Evolutionary conservation across 2,797 vertebrate genomes (phyloP).

Genomic region (Varecia variegata): DNA sequence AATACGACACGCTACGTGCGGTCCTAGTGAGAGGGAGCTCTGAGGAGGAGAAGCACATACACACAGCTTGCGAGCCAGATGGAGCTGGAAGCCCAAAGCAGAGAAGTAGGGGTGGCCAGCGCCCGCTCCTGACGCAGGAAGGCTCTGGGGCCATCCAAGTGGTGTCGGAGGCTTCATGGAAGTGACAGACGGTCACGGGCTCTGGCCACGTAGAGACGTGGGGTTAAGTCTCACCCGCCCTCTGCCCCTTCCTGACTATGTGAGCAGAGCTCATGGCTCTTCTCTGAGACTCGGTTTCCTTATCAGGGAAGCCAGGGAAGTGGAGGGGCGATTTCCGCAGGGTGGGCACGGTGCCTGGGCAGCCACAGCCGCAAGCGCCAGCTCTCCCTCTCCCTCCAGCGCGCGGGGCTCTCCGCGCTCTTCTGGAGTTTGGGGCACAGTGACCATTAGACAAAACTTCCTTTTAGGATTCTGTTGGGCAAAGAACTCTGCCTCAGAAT

Average conservation of each 20-base stretch:
- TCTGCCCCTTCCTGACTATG: not conserved
- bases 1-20: not conserved
- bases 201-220: not conserved
- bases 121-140: not conserved
- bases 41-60: conserved; percentile 9
- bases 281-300: not conserved
- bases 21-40: conserved; percentile 32
- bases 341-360: not conserved
- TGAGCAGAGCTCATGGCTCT: not conserved
- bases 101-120: not conserved
- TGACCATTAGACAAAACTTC: not conserved
- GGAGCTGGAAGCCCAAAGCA: conserved; percentile 8
- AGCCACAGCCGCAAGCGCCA: not conserved
- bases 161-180: not conserved
- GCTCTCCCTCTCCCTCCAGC: not conserved
- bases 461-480: not conserved
- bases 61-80: conserved; percentile 67
- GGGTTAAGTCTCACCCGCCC: not conserved
- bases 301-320: not conserved
- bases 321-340: not conserved
- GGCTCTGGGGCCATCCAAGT: not conserved
- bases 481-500: not conserved
- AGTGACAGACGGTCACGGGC: not conserved
- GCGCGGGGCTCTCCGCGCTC: not conserved
- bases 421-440: not conserved